Conservation (phyloP, 2,888 invertebrate genomes). For the Meta bourneti region DNA sequence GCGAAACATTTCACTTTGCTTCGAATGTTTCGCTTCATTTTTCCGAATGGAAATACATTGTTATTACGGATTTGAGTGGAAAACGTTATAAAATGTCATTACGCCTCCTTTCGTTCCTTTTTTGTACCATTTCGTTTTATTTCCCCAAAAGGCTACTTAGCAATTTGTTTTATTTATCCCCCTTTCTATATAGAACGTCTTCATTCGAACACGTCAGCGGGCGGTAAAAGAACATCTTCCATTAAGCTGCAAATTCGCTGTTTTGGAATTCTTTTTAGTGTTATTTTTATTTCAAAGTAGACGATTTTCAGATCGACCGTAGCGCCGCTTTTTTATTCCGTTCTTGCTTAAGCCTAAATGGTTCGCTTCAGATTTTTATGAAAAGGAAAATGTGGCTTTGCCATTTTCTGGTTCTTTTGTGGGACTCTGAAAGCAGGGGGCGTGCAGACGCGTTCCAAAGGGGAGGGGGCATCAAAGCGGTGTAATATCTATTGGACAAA, state of each 20-base stretch:
- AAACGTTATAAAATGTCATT: constrained; percentile 45
- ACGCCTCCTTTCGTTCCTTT: neutral
- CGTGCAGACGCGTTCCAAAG: neutral
- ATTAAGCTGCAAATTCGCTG: constrained; percentile 33
- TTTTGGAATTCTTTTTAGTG: neutral
- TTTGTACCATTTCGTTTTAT: neutral
- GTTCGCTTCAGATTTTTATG: neutral
- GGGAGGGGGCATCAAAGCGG: neutral
- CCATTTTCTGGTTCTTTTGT: neutral
- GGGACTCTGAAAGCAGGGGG: neutral
- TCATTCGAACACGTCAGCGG: neutral
- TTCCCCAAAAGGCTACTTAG: constrained; percentile 39
- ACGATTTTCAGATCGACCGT: constrained; percentile 25
- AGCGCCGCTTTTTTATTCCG: neutral
- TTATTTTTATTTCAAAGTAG: neutral
- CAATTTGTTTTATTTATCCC: neutral
- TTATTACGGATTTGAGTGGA: constrained; percentile 33
- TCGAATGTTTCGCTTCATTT: neutral
- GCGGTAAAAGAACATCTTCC: constrained; percentile 30
- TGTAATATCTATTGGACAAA: neutral
- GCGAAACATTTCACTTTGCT: neutral
- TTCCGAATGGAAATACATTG: constrained; percentile 11
- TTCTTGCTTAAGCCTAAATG: neutral
- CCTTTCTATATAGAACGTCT: neutral
- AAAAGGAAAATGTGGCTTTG: neutral